These are phyloP conservation scores for Laspeyria flexula DNA, from an alignment of 2,888 invertebrate species.

Conservation along the genomic window DNA sequence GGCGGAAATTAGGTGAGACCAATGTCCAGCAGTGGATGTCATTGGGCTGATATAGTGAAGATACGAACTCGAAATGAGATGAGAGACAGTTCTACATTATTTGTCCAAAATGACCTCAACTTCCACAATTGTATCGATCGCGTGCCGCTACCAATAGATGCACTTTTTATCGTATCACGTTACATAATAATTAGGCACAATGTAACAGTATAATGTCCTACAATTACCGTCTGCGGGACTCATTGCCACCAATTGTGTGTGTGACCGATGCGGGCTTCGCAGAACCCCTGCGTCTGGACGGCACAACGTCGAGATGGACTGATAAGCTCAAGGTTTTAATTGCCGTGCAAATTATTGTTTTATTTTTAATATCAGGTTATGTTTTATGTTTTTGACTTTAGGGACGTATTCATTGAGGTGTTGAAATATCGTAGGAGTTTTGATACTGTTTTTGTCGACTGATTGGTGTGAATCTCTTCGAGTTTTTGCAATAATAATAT, in stretches of 20 bases:
- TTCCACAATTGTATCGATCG: too few relatives aligned
- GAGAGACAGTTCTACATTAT: too few relatives aligned
- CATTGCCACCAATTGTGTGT: constrained; percentile 46
- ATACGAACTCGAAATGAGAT: too few relatives aligned
- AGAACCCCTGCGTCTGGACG: constrained; percentile 22
- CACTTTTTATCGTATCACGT: constrained; percentile 5
- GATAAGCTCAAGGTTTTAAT: constrained; percentile 39
- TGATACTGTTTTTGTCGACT: not conserved
- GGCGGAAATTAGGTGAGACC: too few relatives aligned
- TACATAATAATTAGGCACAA: constrained; percentile 15
- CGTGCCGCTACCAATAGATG: constrained; percentile 6
- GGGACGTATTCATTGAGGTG: constrained; percentile 1
- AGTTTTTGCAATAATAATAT: too few relatives aligned
- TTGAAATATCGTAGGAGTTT: too few relatives aligned
- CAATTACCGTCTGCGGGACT: constrained; percentile 40
- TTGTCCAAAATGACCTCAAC: too few relatives aligned
- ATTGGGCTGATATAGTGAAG: too few relatives aligned
- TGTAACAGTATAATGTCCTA: constrained; percentile 17
- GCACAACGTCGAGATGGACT: constrained; percentile 19
- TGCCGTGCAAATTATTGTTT: constrained; percentile 39
- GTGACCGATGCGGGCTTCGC: constrained; percentile 46
- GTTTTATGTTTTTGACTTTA: constrained; percentile 16
- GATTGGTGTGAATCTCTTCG: too few relatives aligned
- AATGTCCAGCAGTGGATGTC: too few relatives aligned
- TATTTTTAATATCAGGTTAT: constrained; percentile 23